These are phyloP conservation scores for Balanococcus diminutus DNA, from an alignment of 2,888 invertebrate species.

Conservation along the genomic window DNA sequence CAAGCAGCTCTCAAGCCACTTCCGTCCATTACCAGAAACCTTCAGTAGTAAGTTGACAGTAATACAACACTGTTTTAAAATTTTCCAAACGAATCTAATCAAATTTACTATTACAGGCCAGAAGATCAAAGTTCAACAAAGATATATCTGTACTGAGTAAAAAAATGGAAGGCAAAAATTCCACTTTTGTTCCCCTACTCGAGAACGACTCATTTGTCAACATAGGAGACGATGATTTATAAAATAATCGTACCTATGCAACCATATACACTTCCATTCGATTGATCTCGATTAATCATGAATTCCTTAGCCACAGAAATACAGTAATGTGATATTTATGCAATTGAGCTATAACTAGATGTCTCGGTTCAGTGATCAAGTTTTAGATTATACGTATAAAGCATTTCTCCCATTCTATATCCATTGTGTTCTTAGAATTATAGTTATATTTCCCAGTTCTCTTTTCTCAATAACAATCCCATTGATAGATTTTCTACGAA, in stretches of 20 bases:
- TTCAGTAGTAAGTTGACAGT: not conserved
- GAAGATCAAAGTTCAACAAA: not conserved
- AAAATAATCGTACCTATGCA: constrained; percentile 59
- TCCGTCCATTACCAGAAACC: constrained; percentile 8
- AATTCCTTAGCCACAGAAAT: not conserved
- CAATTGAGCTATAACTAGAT: constrained; percentile 1
- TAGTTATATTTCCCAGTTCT: not conserved
- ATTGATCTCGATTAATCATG: constrained; percentile 28
- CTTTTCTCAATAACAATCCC: not conserved
- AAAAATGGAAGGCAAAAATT: constrained; percentile 5
- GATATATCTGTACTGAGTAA: not conserved
- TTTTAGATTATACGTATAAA: not conserved
- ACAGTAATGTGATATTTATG: constrained; percentile 19
- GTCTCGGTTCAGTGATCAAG: constrained; percentile 12
- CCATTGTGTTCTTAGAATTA: constrained; percentile 8
- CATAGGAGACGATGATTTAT: constrained; percentile 92
- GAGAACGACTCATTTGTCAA: constrained; percentile 94
- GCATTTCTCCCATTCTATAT: not conserved
- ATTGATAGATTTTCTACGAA: not conserved
- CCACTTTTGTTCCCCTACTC: constrained; percentile 63
- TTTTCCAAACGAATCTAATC: not conserved
- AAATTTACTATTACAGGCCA: not conserved
- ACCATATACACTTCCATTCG: not conserved
- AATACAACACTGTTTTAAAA: not conserved
- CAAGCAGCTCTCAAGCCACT: not conserved